Evolutionary conservation across 64 coral and sea anemone genomes (phyloP).

Genomic region (Cladopsammia gracilis): DNA sequence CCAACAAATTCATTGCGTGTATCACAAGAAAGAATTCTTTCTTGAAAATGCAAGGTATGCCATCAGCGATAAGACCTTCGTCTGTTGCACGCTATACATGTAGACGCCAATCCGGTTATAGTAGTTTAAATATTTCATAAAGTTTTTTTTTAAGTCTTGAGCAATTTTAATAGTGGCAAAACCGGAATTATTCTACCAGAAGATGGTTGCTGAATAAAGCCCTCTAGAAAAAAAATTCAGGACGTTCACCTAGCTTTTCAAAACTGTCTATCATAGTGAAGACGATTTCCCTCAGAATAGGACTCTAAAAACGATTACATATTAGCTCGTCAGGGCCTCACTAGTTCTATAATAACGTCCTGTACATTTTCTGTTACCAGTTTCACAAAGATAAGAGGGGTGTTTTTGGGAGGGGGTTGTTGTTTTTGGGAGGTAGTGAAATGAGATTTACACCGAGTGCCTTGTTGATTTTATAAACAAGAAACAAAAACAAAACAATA

Average conservation of each 20-base stretch:
- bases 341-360: too few species aligned
- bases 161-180: background rate
- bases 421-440: background rate
- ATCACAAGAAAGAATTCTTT: background rate
- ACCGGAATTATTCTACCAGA: background rate
- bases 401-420: too few species aligned
- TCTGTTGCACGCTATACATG: background rate
- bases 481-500: background rate
- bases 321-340: too few species aligned
- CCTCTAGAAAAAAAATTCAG: background rate
- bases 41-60: background rate
- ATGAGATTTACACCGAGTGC: background rate
- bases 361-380: background rate
- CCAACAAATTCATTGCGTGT: background rate
- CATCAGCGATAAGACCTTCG: background rate
- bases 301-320: too few species aligned
- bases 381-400: background rate
- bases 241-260: too few species aligned
- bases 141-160: background rate
- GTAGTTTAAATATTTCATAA: background rate
- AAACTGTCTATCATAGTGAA: too few species aligned
- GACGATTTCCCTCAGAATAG: too few species aligned
- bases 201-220: background rate
- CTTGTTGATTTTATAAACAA: background rate
- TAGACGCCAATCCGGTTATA: background rate